These are phyloP conservation scores for Trididemnum nubilum DNA, from an alignment of 23 tunicate species.

Conservation along the genomic window DNA sequence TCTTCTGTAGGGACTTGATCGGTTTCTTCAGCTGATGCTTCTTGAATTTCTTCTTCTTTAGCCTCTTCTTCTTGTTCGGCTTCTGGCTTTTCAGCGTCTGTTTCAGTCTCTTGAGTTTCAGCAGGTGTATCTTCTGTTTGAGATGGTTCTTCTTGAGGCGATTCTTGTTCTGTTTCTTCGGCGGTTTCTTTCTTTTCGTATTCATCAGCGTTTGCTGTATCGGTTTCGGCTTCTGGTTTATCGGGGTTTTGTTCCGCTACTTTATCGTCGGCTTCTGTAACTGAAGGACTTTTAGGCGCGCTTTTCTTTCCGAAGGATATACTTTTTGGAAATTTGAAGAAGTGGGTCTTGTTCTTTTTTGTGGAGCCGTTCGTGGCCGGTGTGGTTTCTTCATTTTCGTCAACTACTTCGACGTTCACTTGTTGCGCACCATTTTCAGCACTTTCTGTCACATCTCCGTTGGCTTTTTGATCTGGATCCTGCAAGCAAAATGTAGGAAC, in stretches of 20 bases:
- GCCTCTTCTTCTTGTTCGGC: neutral
- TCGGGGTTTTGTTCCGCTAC: conserved; percentile 46
- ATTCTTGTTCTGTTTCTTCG: neutral
- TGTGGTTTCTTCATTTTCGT: conserved; percentile 36
- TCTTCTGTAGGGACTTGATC: conserved; percentile 27
- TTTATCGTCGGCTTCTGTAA: conserved; percentile 25
- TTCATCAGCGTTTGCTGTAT: neutral
- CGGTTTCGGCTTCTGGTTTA: neutral
- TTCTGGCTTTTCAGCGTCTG: too few species aligned
- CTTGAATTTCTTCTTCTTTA: conserved; percentile 2
- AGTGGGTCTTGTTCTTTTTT: conserved; percentile 39
- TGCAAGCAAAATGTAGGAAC: too few species aligned
- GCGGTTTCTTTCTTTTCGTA: conserved; percentile 7
- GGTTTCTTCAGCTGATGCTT: conserved; percentile 6
- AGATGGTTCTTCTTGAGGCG: conserved; percentile 7
- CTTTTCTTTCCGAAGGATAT: conserved; percentile 15
- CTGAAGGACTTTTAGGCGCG: conserved; percentile 21
- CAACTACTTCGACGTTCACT: conserved; percentile 30
- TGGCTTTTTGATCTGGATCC: conserved; percentile 42
- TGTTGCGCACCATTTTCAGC: neutral
- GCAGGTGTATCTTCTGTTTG: conserved; percentile 9
- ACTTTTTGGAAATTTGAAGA: conserved; percentile 43
- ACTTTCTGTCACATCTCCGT: conserved; percentile 33
- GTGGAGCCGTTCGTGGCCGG: conserved; percentile 41
- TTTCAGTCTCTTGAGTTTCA: too few species aligned